These are phyloP conservation scores for Trididemnum clinides DNA, from an alignment of 23 tunicate genomes.

Conservation along the genomic window DNA sequence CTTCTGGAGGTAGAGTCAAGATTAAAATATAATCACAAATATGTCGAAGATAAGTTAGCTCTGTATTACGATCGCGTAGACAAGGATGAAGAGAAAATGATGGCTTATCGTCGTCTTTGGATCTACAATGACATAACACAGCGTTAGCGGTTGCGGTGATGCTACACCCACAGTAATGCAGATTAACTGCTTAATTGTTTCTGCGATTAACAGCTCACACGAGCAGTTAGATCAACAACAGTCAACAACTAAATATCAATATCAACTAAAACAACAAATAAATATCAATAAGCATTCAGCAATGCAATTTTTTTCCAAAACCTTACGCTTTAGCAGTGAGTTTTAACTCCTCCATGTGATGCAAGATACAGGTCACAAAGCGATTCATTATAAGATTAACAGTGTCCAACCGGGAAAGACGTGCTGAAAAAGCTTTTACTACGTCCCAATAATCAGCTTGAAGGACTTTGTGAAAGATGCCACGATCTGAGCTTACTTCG, in stretches of 20 bases:
- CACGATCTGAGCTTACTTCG: slow-evolving; percentile 77
- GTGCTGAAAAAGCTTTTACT: slow-evolving; percentile 56
- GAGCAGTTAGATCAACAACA: too few relatives aligned
- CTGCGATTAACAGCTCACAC: too few relatives aligned
- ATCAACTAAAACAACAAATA: background rate
- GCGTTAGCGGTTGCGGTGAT: too few relatives aligned
- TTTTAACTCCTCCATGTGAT: slow-evolving; percentile 68
- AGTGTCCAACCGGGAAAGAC: slow-evolving; percentile 68
- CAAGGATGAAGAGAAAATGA: slow-evolving; percentile 73
- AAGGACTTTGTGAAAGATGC: slow-evolving; percentile 71
- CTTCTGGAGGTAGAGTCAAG: slow-evolving; percentile 63
- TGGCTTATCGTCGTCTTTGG: slow-evolving; percentile 40
- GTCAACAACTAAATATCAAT: background rate
- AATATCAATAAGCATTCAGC: too few relatives aligned
- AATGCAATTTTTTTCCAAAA: too few relatives aligned
- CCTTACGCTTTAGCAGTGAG: slow-evolving; percentile 55
- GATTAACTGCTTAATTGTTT: too few relatives aligned
- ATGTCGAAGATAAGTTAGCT: slow-evolving; percentile 56
- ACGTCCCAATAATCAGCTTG: slow-evolving; percentile 89
- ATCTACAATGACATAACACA: background rate
- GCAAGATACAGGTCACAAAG: slow-evolving; percentile 30
- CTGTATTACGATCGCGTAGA: slow-evolving; percentile 62
- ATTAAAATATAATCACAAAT: slow-evolving; percentile 79
- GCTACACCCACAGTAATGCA: too few relatives aligned
- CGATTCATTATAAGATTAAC: slow-evolving; percentile 79